Percentiles rank a stretch among this genome's conserved stretches.
Conservation (phyloP, 2,888 invertebrate species). For the Elegia similella region DNA sequence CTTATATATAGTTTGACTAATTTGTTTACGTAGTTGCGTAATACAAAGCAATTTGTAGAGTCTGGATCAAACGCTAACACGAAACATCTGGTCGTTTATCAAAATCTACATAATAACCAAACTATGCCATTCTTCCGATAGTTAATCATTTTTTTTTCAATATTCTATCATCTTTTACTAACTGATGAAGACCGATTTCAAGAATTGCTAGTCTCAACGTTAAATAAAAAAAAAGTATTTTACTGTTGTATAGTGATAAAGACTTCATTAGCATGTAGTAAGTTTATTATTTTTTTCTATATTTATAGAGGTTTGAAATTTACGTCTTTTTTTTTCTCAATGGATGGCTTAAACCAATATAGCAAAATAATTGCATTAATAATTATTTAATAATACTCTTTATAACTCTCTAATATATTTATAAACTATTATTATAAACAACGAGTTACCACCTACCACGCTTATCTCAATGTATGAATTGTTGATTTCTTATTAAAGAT, state of each 20-base stretch:
- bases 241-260: conserved; percentile 14
- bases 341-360: conserved; percentile 20
- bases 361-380: conserved; percentile 7
- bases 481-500: neutral
- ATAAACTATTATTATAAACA: neutral
- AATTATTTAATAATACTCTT: conserved; percentile 13
- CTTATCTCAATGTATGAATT: neutral
- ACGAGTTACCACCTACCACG: neutral
- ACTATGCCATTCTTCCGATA: conserved; percentile 16
- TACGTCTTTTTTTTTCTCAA: conserved; percentile 16
- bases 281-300: conserved; percentile 14
- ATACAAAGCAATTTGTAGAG: conserved; percentile 41
- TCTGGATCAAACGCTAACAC: conserved; percentile 33
- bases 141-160: neutral
- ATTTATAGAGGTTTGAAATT: conserved; percentile 15
- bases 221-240: conserved; percentile 4
- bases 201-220: conserved; percentile 76
- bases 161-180: conserved; percentile 30
- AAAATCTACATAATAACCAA: conserved; percentile 18
- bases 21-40: conserved; percentile 57
- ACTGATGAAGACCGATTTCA: conserved; percentile 50
- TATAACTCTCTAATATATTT: conserved; percentile 7
- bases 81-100: conserved; percentile 24
- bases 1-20: conserved; percentile 41
- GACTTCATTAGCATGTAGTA: conserved; percentile 18